These are phyloP conservation scores for Chymomyza procnemis DNA, from an alignment of 2,888 invertebrate species.

Conservation along the genomic window DNA sequence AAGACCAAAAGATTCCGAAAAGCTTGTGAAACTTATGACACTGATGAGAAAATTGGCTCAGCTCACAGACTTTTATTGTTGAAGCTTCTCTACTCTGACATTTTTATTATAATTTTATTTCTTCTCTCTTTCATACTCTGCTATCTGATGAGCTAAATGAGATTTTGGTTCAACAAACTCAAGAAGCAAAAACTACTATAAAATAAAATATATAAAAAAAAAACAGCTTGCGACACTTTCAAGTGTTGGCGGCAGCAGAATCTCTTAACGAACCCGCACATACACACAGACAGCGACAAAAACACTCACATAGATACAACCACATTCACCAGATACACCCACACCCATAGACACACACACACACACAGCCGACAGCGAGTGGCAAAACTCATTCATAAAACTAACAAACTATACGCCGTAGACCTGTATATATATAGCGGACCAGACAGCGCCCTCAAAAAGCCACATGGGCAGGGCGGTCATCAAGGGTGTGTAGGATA, in stretches of 20 bases:
- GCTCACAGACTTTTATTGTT: conserved; percentile 19
- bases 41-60: conserved; percentile 7
- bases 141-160: conserved; percentile 9
- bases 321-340: background rate
- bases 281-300: background rate
- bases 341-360: background rate
- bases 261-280: conserved; percentile 8
- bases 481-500: conserved; percentile 1
- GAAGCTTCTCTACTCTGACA: background rate
- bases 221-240: conserved; percentile 20
- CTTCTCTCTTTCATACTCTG: conserved; percentile 14
- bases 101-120: background rate
- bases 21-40: background rate
- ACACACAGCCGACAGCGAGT: too few species aligned
- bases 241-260: conserved; percentile 12
- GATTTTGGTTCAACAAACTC: conserved; percentile 70
- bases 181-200: conserved; percentile 28
- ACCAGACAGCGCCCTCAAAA: background rate
- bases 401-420: background rate
- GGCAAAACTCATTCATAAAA: conserved; percentile 41
- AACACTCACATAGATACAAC: background rate
- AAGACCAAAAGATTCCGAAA: background rate
- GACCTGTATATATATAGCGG: background rate
- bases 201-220: too few species aligned
- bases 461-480: background rate